phyloP scores from a whole-genome alignment of 2,888 invertebrate species.

The Phanerotoma sp. region DNA sequence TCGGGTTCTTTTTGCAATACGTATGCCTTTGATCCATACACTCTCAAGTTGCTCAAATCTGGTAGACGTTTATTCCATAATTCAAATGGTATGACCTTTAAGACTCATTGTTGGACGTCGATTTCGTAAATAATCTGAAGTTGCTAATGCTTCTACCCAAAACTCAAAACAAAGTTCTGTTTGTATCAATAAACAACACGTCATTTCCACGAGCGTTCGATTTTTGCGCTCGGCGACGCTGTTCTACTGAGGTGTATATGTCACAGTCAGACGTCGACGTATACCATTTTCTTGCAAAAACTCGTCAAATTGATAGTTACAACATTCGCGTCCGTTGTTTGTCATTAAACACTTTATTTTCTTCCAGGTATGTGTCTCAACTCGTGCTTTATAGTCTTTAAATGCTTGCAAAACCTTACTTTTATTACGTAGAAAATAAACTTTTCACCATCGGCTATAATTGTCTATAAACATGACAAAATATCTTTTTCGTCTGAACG shows the following conservation, averaged over 20 bases:
- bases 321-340: conserved; percentile 27
- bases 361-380: conserved; percentile 14
- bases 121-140: conserved; percentile 29
- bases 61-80: conserved; percentile 19
- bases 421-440: conserved; percentile 27
- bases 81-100: conserved; percentile 25
- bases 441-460: conserved; percentile 27
- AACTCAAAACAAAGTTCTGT: conserved; percentile 15
- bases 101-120: conserved; percentile 23
- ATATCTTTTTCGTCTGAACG: conserved; percentile 24
- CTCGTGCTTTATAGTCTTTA: conserved; percentile 22
- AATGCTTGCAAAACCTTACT: conserved; percentile 24
- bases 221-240: conserved; percentile 43
- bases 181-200: conserved; percentile 27
- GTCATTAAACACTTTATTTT: conserved; percentile 22
- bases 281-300: conserved; percentile 39
- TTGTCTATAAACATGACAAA: conserved; percentile 35
- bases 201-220: conserved; percentile 33
- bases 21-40: conserved; percentile 23
- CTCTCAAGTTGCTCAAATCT: conserved; percentile 22
- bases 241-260: conserved; percentile 45
- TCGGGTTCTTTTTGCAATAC: conserved; percentile 17
- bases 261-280: conserved; percentile 30
- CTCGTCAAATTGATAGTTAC: conserved; percentile 24
- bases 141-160: conserved; percentile 29